Base-by-base conservation (phyloP, 2,888 invertebrate genomes). In the Pollenia griseotomentosa region DNA sequence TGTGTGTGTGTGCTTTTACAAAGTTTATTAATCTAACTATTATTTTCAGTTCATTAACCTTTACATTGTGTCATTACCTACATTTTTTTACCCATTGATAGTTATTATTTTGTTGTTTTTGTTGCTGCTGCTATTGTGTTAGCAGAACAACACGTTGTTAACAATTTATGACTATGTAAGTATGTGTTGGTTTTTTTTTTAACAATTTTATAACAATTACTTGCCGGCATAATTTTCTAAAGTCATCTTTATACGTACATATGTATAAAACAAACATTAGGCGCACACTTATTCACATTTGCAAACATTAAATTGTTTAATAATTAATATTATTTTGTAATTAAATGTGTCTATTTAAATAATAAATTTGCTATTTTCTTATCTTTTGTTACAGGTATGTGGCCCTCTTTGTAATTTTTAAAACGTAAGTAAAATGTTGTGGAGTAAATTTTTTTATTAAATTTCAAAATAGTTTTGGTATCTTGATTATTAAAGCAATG, bases 1-100 rank as follows among this genome's bases (percentile, higher is more conserved):
- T 48, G 33, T 59, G 11, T 59, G 19, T 74, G 33, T 63, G 33
- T 55, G 8, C 48, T 6, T 42, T 33, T 70, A 2, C 53, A 53
- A 33, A 71, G 71, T 68, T 82, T 88, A 85, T 77, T 77, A 82
- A 82, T 82, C 77, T 85, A 66, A 81, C 81, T 68, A 80, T 81
- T 66, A 68, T 84, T 87, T 82, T 59, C 81, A 87, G 87, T 84
- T 87, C 84, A 87, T 87, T 87, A 82, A 87, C 87, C 84, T 84
- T 74, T 55, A 48, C 19, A 63, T 63, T 77, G 59, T 83, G 59
- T 66, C 74, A 78, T 84, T 82, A 87, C 78, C 87, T 82, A 87
- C 81, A 87, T 88, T 88, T 82, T 79, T 33, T 33, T 77, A 70
- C 77, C 55, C 84, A 68, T 66, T 70, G 77, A 80, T 83, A 80